Conservation (phyloP, 2,113 vertebrate species). For the Engraulis encrasicolus region DNA sequence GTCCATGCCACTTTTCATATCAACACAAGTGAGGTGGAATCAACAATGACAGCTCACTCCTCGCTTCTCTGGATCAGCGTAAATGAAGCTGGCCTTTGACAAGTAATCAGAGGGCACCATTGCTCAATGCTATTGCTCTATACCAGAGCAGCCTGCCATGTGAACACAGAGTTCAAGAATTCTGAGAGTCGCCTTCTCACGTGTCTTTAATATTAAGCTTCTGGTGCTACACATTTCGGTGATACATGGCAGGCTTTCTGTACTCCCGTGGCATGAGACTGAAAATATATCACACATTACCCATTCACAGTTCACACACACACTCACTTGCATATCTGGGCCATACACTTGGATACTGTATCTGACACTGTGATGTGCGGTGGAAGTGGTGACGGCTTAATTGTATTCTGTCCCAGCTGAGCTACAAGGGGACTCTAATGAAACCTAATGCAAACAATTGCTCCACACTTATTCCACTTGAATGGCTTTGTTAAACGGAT, state of each 20-base stretch:
- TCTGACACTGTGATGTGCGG: conserved; percentile 31
- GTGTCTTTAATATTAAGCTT: background rate
- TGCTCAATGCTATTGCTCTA: background rate
- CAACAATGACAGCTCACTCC: conserved; percentile 32
- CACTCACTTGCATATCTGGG: background rate
- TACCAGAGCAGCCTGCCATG: background rate
- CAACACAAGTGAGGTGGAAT: conserved; percentile 28
- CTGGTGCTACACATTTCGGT: background rate
- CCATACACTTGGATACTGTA: conserved; percentile 1
- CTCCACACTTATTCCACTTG: conserved; percentile 65
- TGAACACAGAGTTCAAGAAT: background rate
- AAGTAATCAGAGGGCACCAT: background rate
- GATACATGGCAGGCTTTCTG: background rate
- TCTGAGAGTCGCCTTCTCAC: background rate
- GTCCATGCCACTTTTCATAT: conserved; percentile 43
- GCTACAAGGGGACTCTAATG: conserved; percentile 50
- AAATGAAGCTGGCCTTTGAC: background rate
- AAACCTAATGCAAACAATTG: conserved; percentile 68
- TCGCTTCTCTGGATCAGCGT: conserved; percentile 34
- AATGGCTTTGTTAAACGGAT: conserved; percentile 61
- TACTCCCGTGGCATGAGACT: background rate
- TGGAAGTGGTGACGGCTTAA: conserved; percentile 56
- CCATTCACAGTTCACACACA: background rate
- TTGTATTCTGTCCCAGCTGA: conserved; percentile 72
- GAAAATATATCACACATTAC: background rate